Conservation (phyloP, 2,113 vertebrate genomes). For the Cavia porcellus region DNA sequence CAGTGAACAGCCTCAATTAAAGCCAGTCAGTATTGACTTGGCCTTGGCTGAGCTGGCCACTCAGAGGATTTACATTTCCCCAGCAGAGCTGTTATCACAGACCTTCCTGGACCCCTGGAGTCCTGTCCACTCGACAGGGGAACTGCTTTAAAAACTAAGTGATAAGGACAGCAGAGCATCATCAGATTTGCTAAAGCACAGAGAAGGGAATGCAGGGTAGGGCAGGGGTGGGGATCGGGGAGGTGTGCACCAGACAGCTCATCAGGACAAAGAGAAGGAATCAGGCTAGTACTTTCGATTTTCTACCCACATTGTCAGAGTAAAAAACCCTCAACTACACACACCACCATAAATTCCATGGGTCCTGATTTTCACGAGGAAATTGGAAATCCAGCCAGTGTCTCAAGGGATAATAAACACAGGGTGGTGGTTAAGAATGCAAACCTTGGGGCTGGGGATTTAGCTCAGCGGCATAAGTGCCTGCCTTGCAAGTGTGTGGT, state of each 20-base stretch:
- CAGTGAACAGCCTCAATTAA: slow-evolving; percentile 52
- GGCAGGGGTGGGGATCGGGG: rapidly evolving
- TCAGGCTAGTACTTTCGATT: neutral
- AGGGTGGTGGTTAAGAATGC: neutral
- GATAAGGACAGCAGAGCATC: neutral
- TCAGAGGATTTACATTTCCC: slow-evolving; percentile 23
- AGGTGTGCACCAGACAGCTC: neutral
- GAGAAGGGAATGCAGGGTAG: neutral
- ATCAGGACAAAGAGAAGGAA: neutral
- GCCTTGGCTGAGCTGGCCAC: neutral
- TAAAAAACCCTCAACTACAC: neutral
- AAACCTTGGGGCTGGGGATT: neutral
- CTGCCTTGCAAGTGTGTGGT: too few species aligned
- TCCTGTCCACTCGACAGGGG: neutral
- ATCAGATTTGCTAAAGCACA: neutral
- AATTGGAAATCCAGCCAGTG: neutral
- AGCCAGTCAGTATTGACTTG: neutral
- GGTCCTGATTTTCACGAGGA: slow-evolving; percentile 9
- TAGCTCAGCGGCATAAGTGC: too few species aligned
- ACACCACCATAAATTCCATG: neutral
- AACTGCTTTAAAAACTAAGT: neutral
- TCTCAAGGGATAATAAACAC: neutral
- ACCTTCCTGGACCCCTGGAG: neutral
- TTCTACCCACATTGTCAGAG: neutral
- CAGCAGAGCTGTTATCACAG: slow-evolving; percentile 20